Conservation (phyloP, 2,113 vertebrate species). For the Carassius carassius region DNA sequence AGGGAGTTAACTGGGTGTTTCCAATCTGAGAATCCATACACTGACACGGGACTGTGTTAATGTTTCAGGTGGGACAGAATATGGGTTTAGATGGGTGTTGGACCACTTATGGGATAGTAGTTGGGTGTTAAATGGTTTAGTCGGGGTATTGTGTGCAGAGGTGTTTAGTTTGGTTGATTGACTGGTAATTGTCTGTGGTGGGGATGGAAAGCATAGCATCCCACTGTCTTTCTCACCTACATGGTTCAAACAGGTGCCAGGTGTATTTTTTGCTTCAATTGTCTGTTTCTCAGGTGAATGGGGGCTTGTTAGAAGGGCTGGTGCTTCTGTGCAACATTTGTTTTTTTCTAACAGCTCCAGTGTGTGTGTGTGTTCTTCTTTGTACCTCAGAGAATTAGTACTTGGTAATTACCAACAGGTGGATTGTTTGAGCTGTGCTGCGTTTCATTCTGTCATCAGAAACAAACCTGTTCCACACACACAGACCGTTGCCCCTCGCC, state of each 20-base stretch:
- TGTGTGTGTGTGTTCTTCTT: slow-evolving; percentile 42
- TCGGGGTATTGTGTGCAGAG: background rate
- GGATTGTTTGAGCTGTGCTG: slow-evolving; percentile 54
- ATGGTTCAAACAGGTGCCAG: slow-evolving; percentile 54
- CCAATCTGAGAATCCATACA: too few relatives aligned
- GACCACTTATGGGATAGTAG: background rate
- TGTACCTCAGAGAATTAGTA: slow-evolving; percentile 60
- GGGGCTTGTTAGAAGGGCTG: slow-evolving; percentile 34
- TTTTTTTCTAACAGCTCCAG: slow-evolving; percentile 55
- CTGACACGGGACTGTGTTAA: too few relatives aligned
- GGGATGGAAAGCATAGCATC: too few relatives aligned
- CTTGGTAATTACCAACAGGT: slow-evolving; percentile 76
- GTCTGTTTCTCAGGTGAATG: slow-evolving; percentile 25
- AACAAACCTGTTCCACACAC: slow-evolving; percentile 58
- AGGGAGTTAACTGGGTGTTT: background rate
- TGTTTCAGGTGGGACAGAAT: too few relatives aligned
- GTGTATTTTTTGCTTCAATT: slow-evolving; percentile 65
- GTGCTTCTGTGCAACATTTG: slow-evolving; percentile 40
- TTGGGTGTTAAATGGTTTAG: background rate
- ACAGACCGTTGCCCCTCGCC: slow-evolving; percentile 11
- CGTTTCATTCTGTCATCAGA: slow-evolving; percentile 57
- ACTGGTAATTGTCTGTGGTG: background rate
- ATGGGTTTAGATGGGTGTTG: background rate
- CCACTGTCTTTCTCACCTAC: too few relatives aligned
- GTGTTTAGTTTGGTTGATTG: background rate